phyloP scores from a whole-genome alignment of 2,113 vertebrate genomes.

The Gracilinanus agilis region DNA sequence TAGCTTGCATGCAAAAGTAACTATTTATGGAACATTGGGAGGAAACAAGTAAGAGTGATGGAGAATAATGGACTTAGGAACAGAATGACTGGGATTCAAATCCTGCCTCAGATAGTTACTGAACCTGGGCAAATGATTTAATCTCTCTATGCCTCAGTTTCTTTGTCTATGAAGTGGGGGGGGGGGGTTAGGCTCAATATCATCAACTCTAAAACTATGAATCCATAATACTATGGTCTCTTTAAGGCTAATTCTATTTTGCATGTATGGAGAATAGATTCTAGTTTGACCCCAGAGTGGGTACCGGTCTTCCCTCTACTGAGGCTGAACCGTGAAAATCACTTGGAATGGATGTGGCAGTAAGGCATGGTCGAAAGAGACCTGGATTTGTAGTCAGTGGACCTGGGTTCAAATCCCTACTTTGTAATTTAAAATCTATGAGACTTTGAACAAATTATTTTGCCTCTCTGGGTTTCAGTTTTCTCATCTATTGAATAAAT shows the following conservation, averaged over 20 bases:
- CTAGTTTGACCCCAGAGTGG: not conserved
- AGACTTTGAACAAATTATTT: not conserved
- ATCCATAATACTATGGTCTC: not conserved
- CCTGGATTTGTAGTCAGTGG: not conserved
- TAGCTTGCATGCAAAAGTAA: not conserved
- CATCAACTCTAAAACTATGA: not conserved
- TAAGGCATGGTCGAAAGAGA: not conserved
- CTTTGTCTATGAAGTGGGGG: not conserved
- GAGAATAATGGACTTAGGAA: not conserved
- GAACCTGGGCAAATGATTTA: not conserved
- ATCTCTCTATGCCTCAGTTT: not conserved
- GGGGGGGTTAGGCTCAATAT: not conserved
- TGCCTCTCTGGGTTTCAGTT: not conserved
- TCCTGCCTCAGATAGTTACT: not conserved
- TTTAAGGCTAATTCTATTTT: not conserved
- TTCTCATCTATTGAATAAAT: not conserved
- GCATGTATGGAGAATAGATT: not conserved
- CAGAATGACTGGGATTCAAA: not conserved
- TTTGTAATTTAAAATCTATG: not conserved
- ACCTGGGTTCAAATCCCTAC: not conserved
- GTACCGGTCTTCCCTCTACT: not conserved
- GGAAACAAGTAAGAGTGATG: not conserved
- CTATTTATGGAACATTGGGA: not conserved
- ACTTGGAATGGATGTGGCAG: not conserved
- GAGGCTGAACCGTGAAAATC: not conserved